Percentiles rank a stretch among this genome's conserved stretches.
Evolutionary conservation across 2,113 vertebrate species (phyloP).

Genomic region (Chinchilla lanigera): DNA sequence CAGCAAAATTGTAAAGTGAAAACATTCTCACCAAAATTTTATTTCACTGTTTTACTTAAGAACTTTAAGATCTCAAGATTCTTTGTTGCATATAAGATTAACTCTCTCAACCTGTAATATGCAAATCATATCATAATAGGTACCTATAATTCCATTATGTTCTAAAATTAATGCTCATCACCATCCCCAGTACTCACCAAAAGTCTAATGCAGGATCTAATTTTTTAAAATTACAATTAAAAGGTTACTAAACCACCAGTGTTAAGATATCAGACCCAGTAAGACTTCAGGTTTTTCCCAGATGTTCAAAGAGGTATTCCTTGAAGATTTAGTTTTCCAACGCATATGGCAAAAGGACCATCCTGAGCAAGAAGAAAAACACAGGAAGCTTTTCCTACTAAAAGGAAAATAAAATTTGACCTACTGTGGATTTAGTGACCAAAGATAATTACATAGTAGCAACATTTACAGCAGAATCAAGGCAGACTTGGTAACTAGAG

Average conservation of each 20-base stretch:
- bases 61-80: slow-evolving; percentile 16
- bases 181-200: not conserved
- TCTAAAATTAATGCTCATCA: not conserved
- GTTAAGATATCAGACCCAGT: not conserved
- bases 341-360: not conserved
- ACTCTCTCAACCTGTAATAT: not conserved
- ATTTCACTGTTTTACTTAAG: not conserved
- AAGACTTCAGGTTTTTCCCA: slow-evolving; percentile 1
- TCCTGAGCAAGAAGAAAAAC: not conserved
- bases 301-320: not conserved
- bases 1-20: not conserved
- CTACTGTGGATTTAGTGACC: not conserved
- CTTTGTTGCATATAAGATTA: slow-evolving; percentile 41
- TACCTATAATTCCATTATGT: not conserved
- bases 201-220: not conserved
- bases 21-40: not conserved
- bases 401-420: slow-evolving; percentile 2
- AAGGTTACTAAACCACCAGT: not conserved
- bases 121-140: slow-evolving; percentile 25
- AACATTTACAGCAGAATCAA: not conserved
- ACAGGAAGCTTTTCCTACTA: not conserved
- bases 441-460: not conserved
- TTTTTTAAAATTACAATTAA: not conserved
- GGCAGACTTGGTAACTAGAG: not conserved
- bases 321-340: slow-evolving; percentile 49